Evolutionary conservation across 37 sponge, comb jelly and placozoan species (phyloP).

Genomic region (Theonella swinhoei): DNA sequence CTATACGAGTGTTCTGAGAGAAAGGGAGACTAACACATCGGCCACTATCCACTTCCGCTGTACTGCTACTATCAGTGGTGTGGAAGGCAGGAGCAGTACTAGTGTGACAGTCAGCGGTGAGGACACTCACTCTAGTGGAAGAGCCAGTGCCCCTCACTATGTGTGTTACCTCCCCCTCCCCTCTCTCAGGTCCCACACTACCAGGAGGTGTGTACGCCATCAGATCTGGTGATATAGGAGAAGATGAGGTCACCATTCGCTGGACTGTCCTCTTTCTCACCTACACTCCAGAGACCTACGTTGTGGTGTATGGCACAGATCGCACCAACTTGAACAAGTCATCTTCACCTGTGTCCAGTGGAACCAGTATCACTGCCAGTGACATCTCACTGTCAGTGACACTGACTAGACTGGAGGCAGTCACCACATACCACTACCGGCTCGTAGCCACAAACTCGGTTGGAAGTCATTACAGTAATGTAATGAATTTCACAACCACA

Average conservation of each 20-base stretch:
- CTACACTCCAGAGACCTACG: conserved; percentile 60
- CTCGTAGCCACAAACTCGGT: conserved; percentile 29
- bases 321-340: neutral
- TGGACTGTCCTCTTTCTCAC: conserved; percentile 28
- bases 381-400: neutral
- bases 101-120: neutral
- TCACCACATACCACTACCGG: conserved; percentile 31
- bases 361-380: neutral
- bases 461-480: conserved; percentile 1
- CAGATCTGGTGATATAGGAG: neutral
- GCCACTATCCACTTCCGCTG: too few species aligned
- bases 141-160: neutral
- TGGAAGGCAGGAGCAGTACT: too few species aligned
- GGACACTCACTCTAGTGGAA: neutral
- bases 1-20: too few species aligned
- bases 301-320: conserved; percentile 17
- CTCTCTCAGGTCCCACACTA: conserved; percentile 5
- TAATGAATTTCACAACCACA: conserved; percentile 13
- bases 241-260: conserved; percentile 25
- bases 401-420: conserved; percentile 21
- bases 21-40: too few species aligned
- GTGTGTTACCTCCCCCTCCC: neutral
- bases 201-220: neutral
- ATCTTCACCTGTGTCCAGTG: neutral
- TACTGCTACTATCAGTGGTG: too few species aligned